Evolutionary conservation across 2,113 vertebrate species (phyloP).

Genomic region (Heterocephalus glaber): DNA sequence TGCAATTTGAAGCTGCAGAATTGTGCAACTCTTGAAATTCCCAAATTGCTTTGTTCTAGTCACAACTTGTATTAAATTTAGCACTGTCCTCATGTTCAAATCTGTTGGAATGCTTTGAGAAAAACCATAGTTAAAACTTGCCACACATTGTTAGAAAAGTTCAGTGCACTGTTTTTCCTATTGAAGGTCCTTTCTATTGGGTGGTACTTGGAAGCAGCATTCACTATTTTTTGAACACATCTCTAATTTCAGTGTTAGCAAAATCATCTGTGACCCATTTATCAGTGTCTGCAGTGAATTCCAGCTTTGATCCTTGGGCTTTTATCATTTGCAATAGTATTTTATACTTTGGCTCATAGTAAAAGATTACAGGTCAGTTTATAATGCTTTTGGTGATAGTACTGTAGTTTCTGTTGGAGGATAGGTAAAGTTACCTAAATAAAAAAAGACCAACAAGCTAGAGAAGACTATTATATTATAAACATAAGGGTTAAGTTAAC

Average conservation of each 20-base stretch:
- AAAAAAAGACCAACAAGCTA: neutral
- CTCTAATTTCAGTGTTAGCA: slow-evolving; percentile 44
- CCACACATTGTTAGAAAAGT: neutral
- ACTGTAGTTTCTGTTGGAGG: neutral
- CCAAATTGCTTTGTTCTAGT: neutral
- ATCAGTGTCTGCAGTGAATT: slow-evolving; percentile 12
- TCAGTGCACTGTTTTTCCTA: neutral
- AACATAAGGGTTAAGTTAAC: too few relatives aligned
- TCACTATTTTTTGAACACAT: neutral
- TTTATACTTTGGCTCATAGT: neutral
- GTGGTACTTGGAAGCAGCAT: neutral
- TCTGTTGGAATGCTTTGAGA: neutral
- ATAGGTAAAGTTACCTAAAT: neutral
- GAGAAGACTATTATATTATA: neutral
- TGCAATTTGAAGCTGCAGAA: neutral
- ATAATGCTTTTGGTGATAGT: neutral
- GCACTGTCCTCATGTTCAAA: neutral
- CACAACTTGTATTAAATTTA: neutral
- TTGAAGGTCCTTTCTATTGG: too few relatives aligned
- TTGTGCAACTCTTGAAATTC: neutral
- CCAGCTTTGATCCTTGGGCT: neutral
- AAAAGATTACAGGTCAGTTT: neutral
- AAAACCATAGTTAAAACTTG: neutral
- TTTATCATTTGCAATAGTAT: neutral
- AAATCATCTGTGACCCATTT: neutral